A percentile compares a stretch with the other conserved stretches of the same genome.
These are phyloP conservation scores for Catharus fuscescens DNA, from an alignment of 2,113 vertebrate species.

Conservation along the genomic window DNA sequence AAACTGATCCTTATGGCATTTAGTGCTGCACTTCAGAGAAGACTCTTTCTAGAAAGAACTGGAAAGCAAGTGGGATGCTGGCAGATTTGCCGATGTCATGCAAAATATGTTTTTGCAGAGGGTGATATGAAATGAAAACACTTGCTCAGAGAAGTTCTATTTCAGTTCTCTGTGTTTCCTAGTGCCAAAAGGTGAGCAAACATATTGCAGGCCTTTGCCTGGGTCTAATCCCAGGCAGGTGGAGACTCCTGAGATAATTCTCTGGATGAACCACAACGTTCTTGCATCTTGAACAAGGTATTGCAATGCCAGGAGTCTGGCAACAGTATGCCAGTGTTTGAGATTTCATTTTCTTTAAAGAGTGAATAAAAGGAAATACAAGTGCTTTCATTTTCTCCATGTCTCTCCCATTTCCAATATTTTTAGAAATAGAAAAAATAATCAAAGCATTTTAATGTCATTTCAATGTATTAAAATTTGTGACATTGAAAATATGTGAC, in stretches of 20 bases:
- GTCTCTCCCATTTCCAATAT: background rate
- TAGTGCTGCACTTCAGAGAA: background rate
- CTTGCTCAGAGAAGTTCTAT: background rate
- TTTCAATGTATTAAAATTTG: background rate
- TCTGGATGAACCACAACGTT: background rate
- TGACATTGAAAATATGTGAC: background rate
- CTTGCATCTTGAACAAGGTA: background rate
- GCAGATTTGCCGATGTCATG: background rate
- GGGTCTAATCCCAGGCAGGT: background rate
- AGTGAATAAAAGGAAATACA: background rate
- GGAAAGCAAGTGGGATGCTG: background rate
- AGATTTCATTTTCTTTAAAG: constrained; percentile 1
- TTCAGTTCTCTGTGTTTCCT: background rate
- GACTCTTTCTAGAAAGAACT: background rate
- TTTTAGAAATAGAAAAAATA: background rate
- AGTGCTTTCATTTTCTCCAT: background rate
- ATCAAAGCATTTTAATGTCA: background rate
- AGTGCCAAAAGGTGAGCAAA: constrained; percentile 19
- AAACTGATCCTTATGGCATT: background rate
- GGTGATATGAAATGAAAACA: background rate
- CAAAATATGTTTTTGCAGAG: background rate
- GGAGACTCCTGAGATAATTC: background rate
- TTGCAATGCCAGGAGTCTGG: background rate
- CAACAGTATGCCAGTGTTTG: background rate
- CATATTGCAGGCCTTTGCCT: constrained; percentile 6